Conservation (phyloP, 2,888 invertebrate genomes). For the Sialis lutaria region DNA sequence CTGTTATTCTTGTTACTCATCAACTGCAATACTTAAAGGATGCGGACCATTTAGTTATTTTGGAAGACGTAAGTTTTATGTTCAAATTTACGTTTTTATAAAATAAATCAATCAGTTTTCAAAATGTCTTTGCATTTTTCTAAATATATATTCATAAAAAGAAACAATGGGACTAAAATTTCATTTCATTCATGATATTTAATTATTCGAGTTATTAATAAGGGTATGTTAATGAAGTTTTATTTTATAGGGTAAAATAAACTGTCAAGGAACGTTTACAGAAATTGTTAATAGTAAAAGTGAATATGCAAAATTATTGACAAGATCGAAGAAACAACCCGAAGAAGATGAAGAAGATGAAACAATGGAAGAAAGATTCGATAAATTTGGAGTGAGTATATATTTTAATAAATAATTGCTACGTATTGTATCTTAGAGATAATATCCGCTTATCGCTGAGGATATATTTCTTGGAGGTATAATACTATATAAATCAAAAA, state of each 20-base stretch:
- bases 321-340: not conserved
- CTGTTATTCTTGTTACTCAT: constrained; percentile 66
- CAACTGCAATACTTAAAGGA: constrained; percentile 59
- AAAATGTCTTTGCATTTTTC: too few species aligned
- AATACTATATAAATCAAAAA: too few species aligned
- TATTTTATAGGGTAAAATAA: constrained; percentile 38
- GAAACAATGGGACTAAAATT: too few species aligned
- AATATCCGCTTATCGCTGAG: too few species aligned
- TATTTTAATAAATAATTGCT: not conserved
- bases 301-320: constrained; percentile 3
- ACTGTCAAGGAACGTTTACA: constrained; percentile 34
- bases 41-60: constrained; percentile 44
- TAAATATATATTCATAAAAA: too few species aligned
- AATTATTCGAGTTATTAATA: too few species aligned
- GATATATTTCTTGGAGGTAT: too few species aligned
- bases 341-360: not conserved
- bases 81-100: not conserved
- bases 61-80: constrained; percentile 39
- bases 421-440: not conserved
- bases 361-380: not conserved
- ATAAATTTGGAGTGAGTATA: not conserved
- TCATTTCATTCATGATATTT: too few species aligned
- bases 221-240: not conserved
- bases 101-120: too few species aligned
- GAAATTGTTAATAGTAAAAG: constrained; percentile 15